Conservation (phyloP, 2,113 vertebrate genomes). For the Elaphurus davidianus region DNA sequence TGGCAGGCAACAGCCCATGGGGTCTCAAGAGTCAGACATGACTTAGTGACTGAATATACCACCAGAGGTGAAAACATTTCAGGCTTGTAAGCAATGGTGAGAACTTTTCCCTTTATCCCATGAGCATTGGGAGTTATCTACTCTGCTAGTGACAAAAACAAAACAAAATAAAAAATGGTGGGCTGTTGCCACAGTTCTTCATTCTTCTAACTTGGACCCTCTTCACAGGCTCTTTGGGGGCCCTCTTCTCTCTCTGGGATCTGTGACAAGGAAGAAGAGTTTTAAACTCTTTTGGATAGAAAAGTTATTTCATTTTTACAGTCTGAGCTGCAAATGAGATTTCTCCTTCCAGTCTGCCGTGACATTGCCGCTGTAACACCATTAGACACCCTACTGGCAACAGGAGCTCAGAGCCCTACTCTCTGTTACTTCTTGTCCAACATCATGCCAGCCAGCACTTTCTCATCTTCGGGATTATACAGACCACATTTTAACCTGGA, state of each 20-base stretch:
- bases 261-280: neutral
- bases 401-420: neutral
- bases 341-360: neutral
- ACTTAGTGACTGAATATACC: neutral
- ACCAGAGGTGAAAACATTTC: neutral
- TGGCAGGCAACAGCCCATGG: neutral
- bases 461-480: neutral
- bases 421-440: neutral
- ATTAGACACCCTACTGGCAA: neutral
- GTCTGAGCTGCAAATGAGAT: neutral
- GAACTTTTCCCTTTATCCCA: slow-evolving; percentile 9
- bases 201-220: neutral
- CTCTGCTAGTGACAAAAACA: neutral
- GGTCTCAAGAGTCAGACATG: neutral
- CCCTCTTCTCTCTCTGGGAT: neutral
- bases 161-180: neutral
- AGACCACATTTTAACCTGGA: neutral
- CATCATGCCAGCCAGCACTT: neutral
- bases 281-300: neutral
- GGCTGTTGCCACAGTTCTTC: neutral
- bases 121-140: neutral
- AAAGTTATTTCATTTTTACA: neutral
- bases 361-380: neutral
- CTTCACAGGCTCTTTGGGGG: neutral
- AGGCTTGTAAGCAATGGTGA: neutral